Evolutionary conservation across 37 sponge, comb jelly and placozoan species (phyloP).

Genomic region (Haliclona indistincta): DNA sequence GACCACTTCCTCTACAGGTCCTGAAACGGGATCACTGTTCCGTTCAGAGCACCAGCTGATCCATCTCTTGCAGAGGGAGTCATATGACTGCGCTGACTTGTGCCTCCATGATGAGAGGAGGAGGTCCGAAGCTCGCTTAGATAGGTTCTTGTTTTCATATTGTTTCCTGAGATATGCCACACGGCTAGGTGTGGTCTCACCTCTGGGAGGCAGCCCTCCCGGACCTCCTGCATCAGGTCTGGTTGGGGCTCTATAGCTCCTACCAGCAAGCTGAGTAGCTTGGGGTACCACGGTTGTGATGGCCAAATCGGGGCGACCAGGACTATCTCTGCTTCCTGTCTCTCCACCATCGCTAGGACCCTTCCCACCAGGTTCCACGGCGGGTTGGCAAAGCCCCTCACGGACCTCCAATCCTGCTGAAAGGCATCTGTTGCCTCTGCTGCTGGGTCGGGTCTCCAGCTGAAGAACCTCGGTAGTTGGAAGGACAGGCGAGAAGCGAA

Average conservation of each 20-base stretch:
- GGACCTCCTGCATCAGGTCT: background rate
- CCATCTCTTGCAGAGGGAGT: slow-evolving; percentile 8
- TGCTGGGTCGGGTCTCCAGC: slow-evolving; percentile 20
- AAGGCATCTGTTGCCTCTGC: slow-evolving; percentile 14
- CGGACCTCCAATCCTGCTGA: background rate
- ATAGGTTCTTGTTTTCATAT: background rate
- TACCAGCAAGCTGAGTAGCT: too few relatives aligned
- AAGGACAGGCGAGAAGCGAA: background rate
- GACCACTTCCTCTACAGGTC: too few relatives aligned
- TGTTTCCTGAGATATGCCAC: slow-evolving; percentile 17
- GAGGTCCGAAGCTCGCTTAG: slow-evolving; percentile 12
- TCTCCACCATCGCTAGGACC: background rate
- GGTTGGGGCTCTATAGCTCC: too few relatives aligned
- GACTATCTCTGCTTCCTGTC: background rate
- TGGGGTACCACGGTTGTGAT: too few relatives aligned
- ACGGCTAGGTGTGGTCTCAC: slow-evolving; percentile 8
- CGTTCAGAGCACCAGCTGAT: slow-evolving; percentile 10
- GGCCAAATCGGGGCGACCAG: slow-evolving; percentile 11
- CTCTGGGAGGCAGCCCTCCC: background rate
- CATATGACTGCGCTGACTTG: slow-evolving; percentile 11
- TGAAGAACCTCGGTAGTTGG: slow-evolving; percentile 7
- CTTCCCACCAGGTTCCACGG: slow-evolving; percentile 6
- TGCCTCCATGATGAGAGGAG: slow-evolving; percentile 13
- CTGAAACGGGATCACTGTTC: background rate
- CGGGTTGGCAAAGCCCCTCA: slow-evolving; percentile 16